Percentiles rank a stretch among this genome's conserved stretches.
Evolutionary conservation across 2,888 invertebrate genomes (phyloP).

Genomic region (Charanyca ferruginea): DNA sequence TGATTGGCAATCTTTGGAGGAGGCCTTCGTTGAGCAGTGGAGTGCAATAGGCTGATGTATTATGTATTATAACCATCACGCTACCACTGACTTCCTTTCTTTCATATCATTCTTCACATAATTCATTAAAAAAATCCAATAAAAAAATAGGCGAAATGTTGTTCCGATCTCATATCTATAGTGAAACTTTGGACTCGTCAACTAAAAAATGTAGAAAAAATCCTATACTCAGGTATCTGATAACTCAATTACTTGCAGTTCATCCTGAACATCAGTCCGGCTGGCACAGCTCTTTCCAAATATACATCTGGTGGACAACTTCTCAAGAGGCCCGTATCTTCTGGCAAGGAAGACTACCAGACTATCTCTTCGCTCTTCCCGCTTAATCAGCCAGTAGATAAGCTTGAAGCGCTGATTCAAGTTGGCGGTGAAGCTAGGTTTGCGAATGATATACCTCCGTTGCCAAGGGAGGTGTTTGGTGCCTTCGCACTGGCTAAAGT

Average conservation of each 20-base stretch:
- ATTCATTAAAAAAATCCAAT: too few relatives aligned
- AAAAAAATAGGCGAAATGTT: too few relatives aligned
- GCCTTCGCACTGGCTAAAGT: slow-evolving; percentile 92
- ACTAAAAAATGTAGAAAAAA: too few relatives aligned
- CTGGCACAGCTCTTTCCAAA: slow-evolving; percentile 76
- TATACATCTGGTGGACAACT: slow-evolving; percentile 89
- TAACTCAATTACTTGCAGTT: slow-evolving; percentile 80
- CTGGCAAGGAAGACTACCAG: slow-evolving; percentile 91
- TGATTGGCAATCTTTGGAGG: too few relatives aligned
- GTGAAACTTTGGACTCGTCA: too few relatives aligned
- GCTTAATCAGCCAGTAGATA: slow-evolving; percentile 92
- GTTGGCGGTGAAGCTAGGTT: slow-evolving; percentile 93
- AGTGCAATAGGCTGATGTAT: too few relatives aligned
- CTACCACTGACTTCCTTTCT: too few relatives aligned
- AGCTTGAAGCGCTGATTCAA: slow-evolving; percentile 92
- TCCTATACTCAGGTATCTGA: too few relatives aligned
- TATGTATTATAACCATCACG: too few relatives aligned
- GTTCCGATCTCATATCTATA: too few relatives aligned
- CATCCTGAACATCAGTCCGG: slow-evolving; percentile 89
- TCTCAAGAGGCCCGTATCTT: slow-evolving; percentile 91
- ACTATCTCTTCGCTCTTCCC: slow-evolving; percentile 92
- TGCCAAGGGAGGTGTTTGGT: slow-evolving; percentile 92
- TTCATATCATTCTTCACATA: too few relatives aligned
- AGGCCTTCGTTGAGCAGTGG: too few relatives aligned
- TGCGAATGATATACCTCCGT: slow-evolving; percentile 91